Evolutionary conservation across 2,888 invertebrate species (phyloP).

Genomic region (Trichopoda pennipes): DNA sequence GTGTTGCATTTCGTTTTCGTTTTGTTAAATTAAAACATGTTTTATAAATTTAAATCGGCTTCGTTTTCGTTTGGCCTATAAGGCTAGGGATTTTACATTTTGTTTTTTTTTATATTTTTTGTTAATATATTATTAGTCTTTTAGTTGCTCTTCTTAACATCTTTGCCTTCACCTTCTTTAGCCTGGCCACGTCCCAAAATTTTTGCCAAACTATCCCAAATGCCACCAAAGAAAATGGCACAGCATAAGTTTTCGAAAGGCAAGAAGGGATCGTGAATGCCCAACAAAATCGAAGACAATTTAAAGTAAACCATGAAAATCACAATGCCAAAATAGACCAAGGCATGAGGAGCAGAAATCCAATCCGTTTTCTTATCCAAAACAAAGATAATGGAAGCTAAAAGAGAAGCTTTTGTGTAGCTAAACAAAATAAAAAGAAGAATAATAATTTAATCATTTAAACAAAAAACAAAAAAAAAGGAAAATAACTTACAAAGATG

Average conservation of each 20-base stretch:
- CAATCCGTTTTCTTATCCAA: constrained; percentile 97
- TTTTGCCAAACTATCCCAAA: constrained; percentile 97
- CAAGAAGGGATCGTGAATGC: constrained; percentile 99
- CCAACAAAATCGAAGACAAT: constrained; percentile 95
- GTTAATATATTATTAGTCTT: constrained; percentile 35
- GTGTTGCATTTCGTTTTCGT: constrained; percentile 72
- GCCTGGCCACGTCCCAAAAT: constrained; percentile 91
- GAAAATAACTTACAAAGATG: constrained; percentile 92
- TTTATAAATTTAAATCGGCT: constrained; percentile 45
- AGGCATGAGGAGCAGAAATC: constrained; percentile 97
- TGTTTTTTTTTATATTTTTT: neutral
- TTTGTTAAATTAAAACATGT: constrained; percentile 54
- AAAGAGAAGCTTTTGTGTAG: constrained; percentile 97
- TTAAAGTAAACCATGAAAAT: constrained; percentile 99
- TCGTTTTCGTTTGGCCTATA: constrained; percentile 51
- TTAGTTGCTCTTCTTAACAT: constrained; percentile 91
- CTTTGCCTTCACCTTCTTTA: constrained; percentile 89
- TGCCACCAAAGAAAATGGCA: constrained; percentile 97
- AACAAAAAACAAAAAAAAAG: neutral
- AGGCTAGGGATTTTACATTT: no score
- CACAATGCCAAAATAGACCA: constrained; percentile 98
- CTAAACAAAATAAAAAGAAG: constrained; percentile 82
- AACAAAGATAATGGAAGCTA: constrained; percentile 97
- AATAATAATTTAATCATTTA: constrained; percentile 41
- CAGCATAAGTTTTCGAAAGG: constrained; percentile 99